Conservation (phyloP, 2,888 invertebrate species). For the Archips xylosteana region DNA sequence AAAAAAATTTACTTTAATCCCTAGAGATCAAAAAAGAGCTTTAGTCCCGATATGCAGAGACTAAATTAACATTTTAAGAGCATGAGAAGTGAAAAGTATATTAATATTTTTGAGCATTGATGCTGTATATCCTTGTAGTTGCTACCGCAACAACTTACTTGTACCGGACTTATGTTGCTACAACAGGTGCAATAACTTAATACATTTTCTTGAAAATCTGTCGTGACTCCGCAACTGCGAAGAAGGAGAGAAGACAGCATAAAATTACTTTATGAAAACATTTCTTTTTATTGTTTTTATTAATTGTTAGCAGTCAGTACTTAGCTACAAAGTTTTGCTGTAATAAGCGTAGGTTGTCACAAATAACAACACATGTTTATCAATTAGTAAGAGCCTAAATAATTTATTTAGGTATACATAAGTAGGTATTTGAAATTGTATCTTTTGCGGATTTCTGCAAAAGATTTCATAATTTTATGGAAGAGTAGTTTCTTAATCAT, state of each 20-base stretch:
- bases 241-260: neutral
- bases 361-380: neutral
- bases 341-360: neutral
- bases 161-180: conserved; percentile 54
- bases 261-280: neutral
- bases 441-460: neutral
- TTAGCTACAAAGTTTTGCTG: neutral
- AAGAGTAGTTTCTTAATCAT: conserved; percentile 45
- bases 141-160: neutral
- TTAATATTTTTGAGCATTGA: neutral
- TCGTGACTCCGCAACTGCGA: neutral
- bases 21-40: too few relatives aligned
- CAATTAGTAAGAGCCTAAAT: too few relatives aligned
- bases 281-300: too few relatives aligned
- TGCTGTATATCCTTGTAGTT: conserved; percentile 24
- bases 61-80: too few relatives aligned
- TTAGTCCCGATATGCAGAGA: too few relatives aligned
- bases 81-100: neutral
- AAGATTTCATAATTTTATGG: conserved; percentile 9
- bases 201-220: conserved; percentile 17
- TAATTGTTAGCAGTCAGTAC: neutral
- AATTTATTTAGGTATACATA: too few relatives aligned
- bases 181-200: conserved; percentile 59
- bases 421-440: too few relatives aligned
- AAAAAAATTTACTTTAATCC: too few relatives aligned